Evolutionary conservation across 2,888 invertebrate species (phyloP).

Genomic region (Adineta ricciae): DNA sequence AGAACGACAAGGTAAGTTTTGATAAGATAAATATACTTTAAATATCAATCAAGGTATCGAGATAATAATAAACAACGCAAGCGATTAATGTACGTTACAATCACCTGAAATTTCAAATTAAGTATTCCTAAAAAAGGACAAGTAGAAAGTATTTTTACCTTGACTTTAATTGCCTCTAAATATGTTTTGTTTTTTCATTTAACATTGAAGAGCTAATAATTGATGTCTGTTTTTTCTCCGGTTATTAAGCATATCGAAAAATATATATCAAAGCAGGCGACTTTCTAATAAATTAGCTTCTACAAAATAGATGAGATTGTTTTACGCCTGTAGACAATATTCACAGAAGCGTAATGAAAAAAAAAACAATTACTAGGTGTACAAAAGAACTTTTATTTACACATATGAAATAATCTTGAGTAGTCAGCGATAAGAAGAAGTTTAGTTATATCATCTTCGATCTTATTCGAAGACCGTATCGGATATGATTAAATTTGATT

Average conservation of each 20-base stretch:
- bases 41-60: neutral
- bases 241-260: neutral
- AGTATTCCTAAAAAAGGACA: no score
- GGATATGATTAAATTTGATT: slow-evolving; percentile 82
- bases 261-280: no score
- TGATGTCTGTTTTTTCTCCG: neutral
- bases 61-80: neutral
- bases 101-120: no score
- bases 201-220: neutral
- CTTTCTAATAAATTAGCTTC: no score
- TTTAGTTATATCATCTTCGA: slow-evolving; percentile 74
- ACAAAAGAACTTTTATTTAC: no score
- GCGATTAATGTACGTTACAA: no score
- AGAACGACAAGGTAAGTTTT: neutral
- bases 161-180: neutral
- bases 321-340: no score
- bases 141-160: neutral
- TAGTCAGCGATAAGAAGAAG: slow-evolving; percentile 53
- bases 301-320: no score
- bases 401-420: no score
- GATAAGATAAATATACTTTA: neutral
- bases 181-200: neutral
- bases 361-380: no score
- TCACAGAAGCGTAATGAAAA: no score
- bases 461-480: slow-evolving; percentile 61